These are phyloP conservation scores for Eretmocerus hayati DNA, from an alignment of 2,888 invertebrate genomes.

Conservation along the genomic window DNA sequence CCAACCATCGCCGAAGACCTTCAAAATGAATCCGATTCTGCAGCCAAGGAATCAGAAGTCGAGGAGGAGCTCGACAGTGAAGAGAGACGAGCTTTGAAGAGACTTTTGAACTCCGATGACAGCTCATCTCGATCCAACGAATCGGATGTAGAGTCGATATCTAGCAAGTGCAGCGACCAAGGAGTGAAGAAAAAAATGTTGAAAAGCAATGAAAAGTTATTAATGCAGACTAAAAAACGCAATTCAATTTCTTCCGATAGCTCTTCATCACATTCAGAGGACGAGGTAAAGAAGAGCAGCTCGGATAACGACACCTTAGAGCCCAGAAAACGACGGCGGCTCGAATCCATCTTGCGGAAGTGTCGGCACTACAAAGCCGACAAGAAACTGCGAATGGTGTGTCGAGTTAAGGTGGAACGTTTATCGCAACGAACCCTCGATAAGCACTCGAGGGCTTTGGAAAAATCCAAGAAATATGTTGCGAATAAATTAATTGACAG, in stretches of 20 bases:
- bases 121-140: neutral
- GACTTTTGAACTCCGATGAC: conserved; percentile 16
- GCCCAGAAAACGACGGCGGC: conserved; percentile 17
- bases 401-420: conserved; percentile 29
- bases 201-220: conserved; percentile 5
- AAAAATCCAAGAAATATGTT: conserved; percentile 34
- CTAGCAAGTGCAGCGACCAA: neutral
- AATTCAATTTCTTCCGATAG: conserved; percentile 20
- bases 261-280: conserved; percentile 14
- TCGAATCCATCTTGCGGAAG: conserved; percentile 23
- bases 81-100: conserved; percentile 6
- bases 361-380: conserved; percentile 29
- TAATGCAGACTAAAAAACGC: conserved; percentile 17
- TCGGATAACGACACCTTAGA: neutral
- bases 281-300: conserved; percentile 7
- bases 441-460: conserved; percentile 30
- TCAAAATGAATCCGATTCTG: conserved; percentile 18
- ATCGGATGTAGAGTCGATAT: neutral
- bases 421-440: conserved; percentile 28
- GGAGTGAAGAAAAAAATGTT: neutral
- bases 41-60: neutral
- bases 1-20: neutral
- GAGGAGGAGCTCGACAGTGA: neutral
- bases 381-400: conserved; percentile 29
- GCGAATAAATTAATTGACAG: conserved; percentile 35